Evolutionary conservation across 2,797 vertebrate species (phyloP), one percentile per base, ranked within the genome.

Genomic region (Dermochelys coriacea): DNA sequence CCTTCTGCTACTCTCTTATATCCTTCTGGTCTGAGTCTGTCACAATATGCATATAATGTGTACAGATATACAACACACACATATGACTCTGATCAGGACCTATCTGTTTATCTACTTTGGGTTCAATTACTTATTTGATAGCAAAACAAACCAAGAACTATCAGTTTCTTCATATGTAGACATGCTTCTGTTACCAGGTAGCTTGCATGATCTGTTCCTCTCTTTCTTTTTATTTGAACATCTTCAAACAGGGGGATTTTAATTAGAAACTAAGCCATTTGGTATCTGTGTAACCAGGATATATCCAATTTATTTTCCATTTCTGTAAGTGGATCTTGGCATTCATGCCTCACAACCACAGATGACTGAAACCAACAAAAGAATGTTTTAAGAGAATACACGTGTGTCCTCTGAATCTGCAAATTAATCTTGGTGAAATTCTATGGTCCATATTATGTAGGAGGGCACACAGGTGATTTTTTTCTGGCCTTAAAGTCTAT

Each of bases 261-360:
- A 74, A 74, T 41, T 15, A 25, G 51, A 88, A 93, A 80, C 71
- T 80, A 93, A 89, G 27, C 41, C 18, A 74, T 12, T 47, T 68
- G 19, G 1, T 74, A 80, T 41, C 6, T 3, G 29, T 23, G 9
- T 59, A 91, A 68, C 1, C 29, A 47, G 49, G n/a, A 80, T 71
- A 86, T 81, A 91, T 94, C 31, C 79, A 89, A 15, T 51, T 86
- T 61, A 68, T 85, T 82, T 89, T 87, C 18, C n/a, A 4, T 84
- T 96, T 81, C 45, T 92, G 47, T 88, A 96, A 88, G 37, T 11
- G 19, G 11, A 68, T 6, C 18, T 47, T 12, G 82, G 84, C 7
- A 94, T 86, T 84, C 0, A 78, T 90, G 85, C 15, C 27, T 94
- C 61, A 85, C 8, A 92, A 31, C 61, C 23, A 21, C 59, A 88